Percentiles rank a stretch among this genome's conserved stretches.
These are phyloP conservation scores for Xestia ashworthii DNA, from an alignment of 2,888 invertebrate species.

Conservation along the genomic window DNA sequence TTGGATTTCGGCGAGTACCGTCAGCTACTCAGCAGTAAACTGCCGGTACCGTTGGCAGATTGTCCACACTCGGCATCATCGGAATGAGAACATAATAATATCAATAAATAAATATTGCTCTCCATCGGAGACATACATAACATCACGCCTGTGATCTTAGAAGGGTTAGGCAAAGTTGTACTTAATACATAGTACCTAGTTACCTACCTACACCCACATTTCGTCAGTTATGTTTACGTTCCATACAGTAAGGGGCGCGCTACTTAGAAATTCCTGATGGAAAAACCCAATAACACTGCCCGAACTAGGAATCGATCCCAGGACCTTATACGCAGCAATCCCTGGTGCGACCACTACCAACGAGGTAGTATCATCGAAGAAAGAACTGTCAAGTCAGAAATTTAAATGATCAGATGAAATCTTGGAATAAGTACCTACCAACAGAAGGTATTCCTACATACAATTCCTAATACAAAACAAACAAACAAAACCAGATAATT, in stretches of 20 bases:
- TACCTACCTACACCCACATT: background rate
- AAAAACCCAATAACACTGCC: too few species aligned
- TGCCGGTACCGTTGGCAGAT: constrained; percentile 53
- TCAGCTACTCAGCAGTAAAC: constrained; percentile 38
- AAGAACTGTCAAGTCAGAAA: too few species aligned
- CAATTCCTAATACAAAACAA: too few species aligned
- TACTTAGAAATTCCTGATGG: too few species aligned
- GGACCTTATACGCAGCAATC: too few species aligned
- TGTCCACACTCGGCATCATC: constrained; percentile 9
- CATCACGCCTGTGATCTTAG: background rate
- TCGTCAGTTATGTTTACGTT: background rate
- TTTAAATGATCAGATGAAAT: too few species aligned
- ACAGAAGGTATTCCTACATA: too few species aligned
- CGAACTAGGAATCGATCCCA: too few species aligned
- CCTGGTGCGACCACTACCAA: too few species aligned
- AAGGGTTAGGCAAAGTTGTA: background rate
- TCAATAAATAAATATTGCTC: constrained; percentile 10
- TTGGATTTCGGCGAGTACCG: constrained; percentile 63
- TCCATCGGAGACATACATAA: background rate
- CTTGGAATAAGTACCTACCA: too few species aligned
- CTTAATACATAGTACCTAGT: background rate
- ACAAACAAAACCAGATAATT: too few species aligned
- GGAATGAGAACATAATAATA: constrained; percentile 26
- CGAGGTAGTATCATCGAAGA: too few species aligned
- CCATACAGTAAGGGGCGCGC: background rate